Evolutionary conservation across 2,113 vertebrate species (phyloP), one percentile per base, ranked within the genome.

Genomic region (Calyptomena viridis): DNA sequence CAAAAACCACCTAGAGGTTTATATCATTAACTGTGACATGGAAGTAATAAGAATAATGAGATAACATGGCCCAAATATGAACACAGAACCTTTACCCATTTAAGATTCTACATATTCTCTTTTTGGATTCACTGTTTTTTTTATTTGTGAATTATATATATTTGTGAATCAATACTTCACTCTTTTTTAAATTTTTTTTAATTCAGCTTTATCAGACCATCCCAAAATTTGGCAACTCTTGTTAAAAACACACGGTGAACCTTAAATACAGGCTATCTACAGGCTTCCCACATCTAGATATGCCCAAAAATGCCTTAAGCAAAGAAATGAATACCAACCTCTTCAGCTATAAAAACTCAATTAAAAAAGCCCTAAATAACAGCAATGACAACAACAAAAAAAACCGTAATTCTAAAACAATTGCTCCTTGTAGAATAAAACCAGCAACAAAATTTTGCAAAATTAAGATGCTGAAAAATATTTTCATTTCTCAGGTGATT

Each of bases 1-100:
- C 8, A 77, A 77, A 84, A 60, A 1, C 3, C 0, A 0, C 6
- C 3, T 68, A 31, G 15, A 71, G 6, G 22, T 27, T 31, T 74
- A 18, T 28, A 39, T 12, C 4, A 84, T 58, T 53, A 58, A 40
- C 66, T 53, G 11, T 66, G 18, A 11, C 6, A 49, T 53, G 8
- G 2, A 55, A 74, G 7, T 44, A 84, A 30, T 44, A 84, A 47
- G 12, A 52, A 49, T 18, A 39, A 30, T 44, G 37, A 66, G 15
- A 62, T 27, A 91, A 64, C 4, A 25, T 17, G 7, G 9, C 4
- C 40, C 47, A 53, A 15, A 25, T 33, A 72, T 3, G 13, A 19
- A 8, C 12, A 59, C 1, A 64, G 35, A 39, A 6, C 2, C 9
- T 28, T 72, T 42, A 5, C 9, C 13, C 20, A 47, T n/a, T 3